Evolutionary conservation across 2,113 vertebrate species (phyloP).

Genomic region (Oreocharis arfaki): DNA sequence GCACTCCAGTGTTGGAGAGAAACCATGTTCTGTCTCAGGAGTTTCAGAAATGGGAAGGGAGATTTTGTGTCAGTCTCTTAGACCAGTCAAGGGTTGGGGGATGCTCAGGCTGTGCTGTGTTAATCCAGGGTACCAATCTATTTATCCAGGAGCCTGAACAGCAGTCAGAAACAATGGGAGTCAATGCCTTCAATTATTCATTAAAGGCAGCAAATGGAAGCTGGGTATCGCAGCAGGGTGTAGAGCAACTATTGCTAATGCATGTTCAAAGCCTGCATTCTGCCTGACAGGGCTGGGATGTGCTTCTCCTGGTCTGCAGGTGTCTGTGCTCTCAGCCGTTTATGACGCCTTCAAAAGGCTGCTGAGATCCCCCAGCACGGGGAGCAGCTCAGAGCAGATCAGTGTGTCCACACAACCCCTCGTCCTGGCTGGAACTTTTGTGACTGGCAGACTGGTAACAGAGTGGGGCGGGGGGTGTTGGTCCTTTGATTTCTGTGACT

Average conservation of each 20-base stretch:
- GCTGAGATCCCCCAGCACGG: not conserved
- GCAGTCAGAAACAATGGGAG: not conserved
- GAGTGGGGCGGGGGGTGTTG: not conserved
- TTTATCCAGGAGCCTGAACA: not conserved
- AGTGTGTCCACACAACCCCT: not conserved
- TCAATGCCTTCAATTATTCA: conserved; percentile 70
- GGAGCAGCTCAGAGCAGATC: not conserved
- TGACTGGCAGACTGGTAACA: not conserved
- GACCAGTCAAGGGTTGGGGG: not conserved
- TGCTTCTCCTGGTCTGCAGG: not conserved
- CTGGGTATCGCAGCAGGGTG: conserved; percentile 23
- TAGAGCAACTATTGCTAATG: not conserved
- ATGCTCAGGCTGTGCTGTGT: not conserved
- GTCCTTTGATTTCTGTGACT: not conserved
- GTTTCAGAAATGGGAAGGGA: not conserved
- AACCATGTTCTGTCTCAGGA: not conserved
- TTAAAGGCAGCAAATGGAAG: conserved; percentile 29
- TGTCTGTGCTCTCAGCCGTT: not conserved
- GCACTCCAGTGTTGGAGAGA: not conserved
- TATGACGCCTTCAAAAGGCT: not conserved
- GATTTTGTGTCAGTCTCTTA: conserved; percentile 14
- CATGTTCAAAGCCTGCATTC: not conserved
- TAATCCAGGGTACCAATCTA: not conserved
- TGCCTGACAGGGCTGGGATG: not conserved
- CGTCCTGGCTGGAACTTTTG: not conserved